phyloP scores from a whole-genome alignment of 2,888 invertebrate species.

The Erebia palarica region DNA sequence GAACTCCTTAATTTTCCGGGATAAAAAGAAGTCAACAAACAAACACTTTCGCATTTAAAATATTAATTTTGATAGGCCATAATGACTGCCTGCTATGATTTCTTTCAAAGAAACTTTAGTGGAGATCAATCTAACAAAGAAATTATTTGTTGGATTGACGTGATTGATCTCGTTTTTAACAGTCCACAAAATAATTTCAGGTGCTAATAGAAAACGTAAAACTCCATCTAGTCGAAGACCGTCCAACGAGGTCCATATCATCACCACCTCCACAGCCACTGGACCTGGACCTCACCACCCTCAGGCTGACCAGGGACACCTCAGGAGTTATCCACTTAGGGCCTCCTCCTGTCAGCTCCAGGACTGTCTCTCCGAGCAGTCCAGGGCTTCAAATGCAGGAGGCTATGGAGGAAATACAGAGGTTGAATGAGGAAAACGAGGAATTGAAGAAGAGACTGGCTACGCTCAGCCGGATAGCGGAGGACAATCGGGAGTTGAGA shows the following conservation, averaged over 20 bases:
- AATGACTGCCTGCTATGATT: no score
- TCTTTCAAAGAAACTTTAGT: no score
- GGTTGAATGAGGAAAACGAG: slow-evolving; percentile 73
- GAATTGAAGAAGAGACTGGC: slow-evolving; percentile 73
- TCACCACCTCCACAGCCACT: slow-evolving; percentile 92
- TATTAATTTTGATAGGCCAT: no score
- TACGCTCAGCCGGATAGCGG: slow-evolving; percentile 77
- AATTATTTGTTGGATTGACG: no score
- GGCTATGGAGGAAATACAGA: slow-evolving; percentile 64
- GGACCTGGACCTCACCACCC: slow-evolving; percentile 87
- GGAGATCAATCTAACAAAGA: no score
- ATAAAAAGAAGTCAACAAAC: no score
- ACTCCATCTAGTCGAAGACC: slow-evolving; percentile 91
- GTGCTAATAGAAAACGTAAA: slow-evolving; percentile 88
- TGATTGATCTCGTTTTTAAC: not conserved
- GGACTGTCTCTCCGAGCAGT: slow-evolving; percentile 58
- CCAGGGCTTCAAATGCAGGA: slow-evolving; percentile 73
- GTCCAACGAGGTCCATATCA: slow-evolving; percentile 88
- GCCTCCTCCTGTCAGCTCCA: slow-evolving; percentile 71
- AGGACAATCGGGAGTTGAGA: slow-evolving; percentile 78
- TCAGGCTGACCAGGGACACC: slow-evolving; percentile 87
- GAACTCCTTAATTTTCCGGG: no score
- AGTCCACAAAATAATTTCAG: slow-evolving; percentile 59
- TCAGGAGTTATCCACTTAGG: slow-evolving; percentile 89
- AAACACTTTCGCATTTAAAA: no score